Percentiles rank a stretch among this genome's conserved stretches.
These are phyloP conservation scores for Mycetomoellerius zeteki DNA, from an alignment of 1,140 invertebrate genomes.

Conservation along the genomic window DNA sequence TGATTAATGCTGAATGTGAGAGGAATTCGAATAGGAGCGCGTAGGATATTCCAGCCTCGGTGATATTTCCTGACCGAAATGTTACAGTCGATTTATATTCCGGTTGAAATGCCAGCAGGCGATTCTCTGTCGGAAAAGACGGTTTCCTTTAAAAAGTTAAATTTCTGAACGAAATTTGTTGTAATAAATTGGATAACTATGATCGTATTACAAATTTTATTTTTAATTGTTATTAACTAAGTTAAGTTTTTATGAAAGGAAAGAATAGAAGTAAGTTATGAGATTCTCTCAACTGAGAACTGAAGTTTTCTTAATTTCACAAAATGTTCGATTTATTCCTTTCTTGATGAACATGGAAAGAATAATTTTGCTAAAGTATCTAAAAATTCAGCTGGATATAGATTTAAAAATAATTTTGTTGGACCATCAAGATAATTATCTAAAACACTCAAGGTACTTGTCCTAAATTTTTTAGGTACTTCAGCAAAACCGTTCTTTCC, in stretches of 20 bases:
- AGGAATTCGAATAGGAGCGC: constrained; percentile 47
- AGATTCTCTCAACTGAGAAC: neutral
- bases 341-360: neutral
- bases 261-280: neutral
- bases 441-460: too few relatives aligned
- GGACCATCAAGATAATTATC: too few relatives aligned
- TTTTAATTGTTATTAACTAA: neutral
- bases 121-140: constrained; percentile 5
- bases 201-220: neutral
- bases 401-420: too few relatives aligned
- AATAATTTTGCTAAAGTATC: too few relatives aligned
- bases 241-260: neutral
- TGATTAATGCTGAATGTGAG: constrained; percentile 55
- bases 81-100: constrained; percentile 58
- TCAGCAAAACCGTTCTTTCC: too few relatives aligned
- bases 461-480: too few relatives aligned
- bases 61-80: constrained; percentile 57
- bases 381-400: too few relatives aligned
- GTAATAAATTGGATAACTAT: neutral
- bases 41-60: neutral
- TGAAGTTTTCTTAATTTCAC: neutral
- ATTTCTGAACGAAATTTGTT: constrained; percentile 27
- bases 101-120: constrained; percentile 1
- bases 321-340: neutral
- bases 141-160: neutral